These are phyloP conservation scores for Poeciliopsis gracilis DNA, from an alignment of 2,797 vertebrate species.

Conservation along the genomic window DNA sequence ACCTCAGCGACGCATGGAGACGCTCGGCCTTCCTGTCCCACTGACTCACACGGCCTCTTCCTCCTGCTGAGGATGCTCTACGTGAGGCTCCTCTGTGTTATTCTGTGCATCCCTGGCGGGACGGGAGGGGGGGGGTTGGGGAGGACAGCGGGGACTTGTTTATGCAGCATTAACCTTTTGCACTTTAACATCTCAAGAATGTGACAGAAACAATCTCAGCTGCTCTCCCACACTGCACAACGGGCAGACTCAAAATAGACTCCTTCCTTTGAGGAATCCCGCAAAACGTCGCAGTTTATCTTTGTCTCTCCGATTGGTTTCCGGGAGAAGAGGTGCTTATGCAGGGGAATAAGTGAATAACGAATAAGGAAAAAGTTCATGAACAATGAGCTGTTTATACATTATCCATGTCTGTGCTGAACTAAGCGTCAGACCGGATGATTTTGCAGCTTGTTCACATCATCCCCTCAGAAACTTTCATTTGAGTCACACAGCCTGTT, in stretches of 20 bases:
- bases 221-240: conserved; percentile 82
- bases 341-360: conserved; percentile 1
- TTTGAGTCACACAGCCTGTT: not conserved
- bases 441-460: not conserved
- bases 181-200: conserved; percentile 82
- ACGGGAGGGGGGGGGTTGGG: not conserved
- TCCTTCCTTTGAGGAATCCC: conserved; percentile 57
- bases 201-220: conserved; percentile 77
- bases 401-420: not conserved
- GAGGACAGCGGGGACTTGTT: conserved; percentile 52
- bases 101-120: conserved; percentile 43
- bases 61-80: conserved; percentile 16
- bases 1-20: conserved; percentile 2
- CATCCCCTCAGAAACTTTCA: not conserved
- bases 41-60: conserved; percentile 21
- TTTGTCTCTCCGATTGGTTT: conserved; percentile 37
- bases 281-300: conserved; percentile 48
- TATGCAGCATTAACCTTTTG: conserved; percentile 73
- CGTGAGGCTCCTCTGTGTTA: conserved; percentile 26
- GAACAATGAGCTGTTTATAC: not conserved
- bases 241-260: conserved; percentile 74
- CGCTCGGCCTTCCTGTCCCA: conserved; percentile 36
- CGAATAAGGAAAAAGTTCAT: not conserved
- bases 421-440: not conserved
- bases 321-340: conserved; percentile 31